A percentile compares a stretch with the other conserved stretches of the same genome.
Evolutionary conservation across 1,140 invertebrate genomes (phyloP).

Genomic region (Pinna nobilis): DNA sequence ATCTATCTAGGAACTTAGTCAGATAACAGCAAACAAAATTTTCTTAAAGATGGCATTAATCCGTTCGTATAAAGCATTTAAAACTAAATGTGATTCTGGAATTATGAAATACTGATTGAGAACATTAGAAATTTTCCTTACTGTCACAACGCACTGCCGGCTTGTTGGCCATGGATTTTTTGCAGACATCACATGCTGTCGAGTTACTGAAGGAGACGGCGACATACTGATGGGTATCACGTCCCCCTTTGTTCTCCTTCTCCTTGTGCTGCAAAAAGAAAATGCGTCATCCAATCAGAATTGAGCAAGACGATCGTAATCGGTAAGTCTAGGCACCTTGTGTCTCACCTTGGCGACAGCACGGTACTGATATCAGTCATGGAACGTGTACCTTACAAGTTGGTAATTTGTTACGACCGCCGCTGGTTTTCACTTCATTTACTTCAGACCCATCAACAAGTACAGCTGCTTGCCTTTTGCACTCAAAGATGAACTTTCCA

Average conservation of each 20-base stretch:
- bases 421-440: background rate
- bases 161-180: slow-evolving; percentile 87
- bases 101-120: slow-evolving; percentile 30
- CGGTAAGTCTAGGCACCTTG: background rate
- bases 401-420: background rate
- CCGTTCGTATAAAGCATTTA: background rate
- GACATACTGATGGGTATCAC: slow-evolving; percentile 84
- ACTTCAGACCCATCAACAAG: too few relatives aligned
- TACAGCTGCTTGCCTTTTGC: too few relatives aligned
- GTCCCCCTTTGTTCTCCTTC: slow-evolving; percentile 59
- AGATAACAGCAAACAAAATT: background rate
- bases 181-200: slow-evolving; percentile 87
- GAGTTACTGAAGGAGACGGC: slow-evolving; percentile 82
- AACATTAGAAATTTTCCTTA: too few relatives aligned
- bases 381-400: background rate
- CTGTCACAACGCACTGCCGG: slow-evolving; percentile 83
- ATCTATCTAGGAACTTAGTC: background rate
- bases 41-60: background rate
- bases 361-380: background rate
- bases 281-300: too few relatives aligned
- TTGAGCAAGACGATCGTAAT: too few relatives aligned
- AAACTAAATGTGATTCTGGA: background rate
- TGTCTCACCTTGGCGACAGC: background rate
- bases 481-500: too few relatives aligned
- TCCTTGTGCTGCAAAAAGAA: slow-evolving; percentile 63